Evolutionary conservation across 2,113 vertebrate species (phyloP), one percentile per base, ranked within the genome.

Genomic region (Crotalus viridis): DNA sequence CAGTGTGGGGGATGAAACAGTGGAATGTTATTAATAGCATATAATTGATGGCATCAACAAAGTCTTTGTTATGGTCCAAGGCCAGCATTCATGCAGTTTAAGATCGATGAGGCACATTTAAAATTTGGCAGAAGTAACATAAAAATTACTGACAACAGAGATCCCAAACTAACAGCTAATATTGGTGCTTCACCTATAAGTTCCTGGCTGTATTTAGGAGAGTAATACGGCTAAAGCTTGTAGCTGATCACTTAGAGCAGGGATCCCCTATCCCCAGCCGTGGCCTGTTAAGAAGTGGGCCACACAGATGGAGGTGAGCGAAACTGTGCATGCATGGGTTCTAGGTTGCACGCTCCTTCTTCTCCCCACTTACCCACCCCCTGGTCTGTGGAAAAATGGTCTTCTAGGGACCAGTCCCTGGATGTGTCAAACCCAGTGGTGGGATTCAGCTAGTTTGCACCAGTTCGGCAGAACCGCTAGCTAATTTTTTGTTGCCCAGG

Each of bases 41-140:
- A 3, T 92, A 81, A 90, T 15, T 89, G 39, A 92, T 7, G 91
- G 24, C 55, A 87, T 91, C 52, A 86, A 94, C 56, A 59, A 87
- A 0, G 88, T 69, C 28, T 69, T 81, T 19, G 17, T 81, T 21
- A 39, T 21, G 74, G 74, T 81, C 33, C 74, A 81, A 33, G 17
- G 3, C 2, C n/a, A 81, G 69, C 69, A 19, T 39, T 81, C 17
- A 7, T 43, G 33, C 17, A 21, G 6, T 4, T 39, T 19, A 17
- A 43, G 6, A 39, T 17, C 3, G 74, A 21, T 39, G 33, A 81
- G 74, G 17, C n/a, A 7, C 74, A 9, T 43, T 81, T 39, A 81
- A 81, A 39, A 39, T 19, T 81, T 33, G 19, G 7, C 74, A 81
- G 17, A 81, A 43, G 17, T 21, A 5, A 21, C 33, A 43, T 21